Percentiles rank a stretch among this genome's conserved stretches.
These are phyloP conservation scores for Zaprionus kolodkinae DNA, from an alignment of 1,140 invertebrate species.

Conservation along the genomic window DNA sequence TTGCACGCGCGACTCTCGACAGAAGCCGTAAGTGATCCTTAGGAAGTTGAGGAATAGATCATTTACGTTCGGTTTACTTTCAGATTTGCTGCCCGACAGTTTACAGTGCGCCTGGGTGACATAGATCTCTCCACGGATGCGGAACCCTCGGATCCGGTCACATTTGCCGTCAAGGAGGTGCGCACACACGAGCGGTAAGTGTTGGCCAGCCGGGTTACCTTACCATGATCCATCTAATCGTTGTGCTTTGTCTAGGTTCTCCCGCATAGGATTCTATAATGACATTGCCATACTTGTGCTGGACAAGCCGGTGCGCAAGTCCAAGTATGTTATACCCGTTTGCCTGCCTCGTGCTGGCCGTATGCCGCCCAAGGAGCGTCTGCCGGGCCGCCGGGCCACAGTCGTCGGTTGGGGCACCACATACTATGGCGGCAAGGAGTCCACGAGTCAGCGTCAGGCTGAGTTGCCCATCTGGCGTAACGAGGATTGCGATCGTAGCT, in stretches of 20 bases:
- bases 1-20: slow-evolving; percentile 93
- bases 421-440: slow-evolving; percentile 93
- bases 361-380: slow-evolving; percentile 77
- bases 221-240: rapidly evolving
- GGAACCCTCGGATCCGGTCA: slow-evolving; percentile 91
- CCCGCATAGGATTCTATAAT: slow-evolving; percentile 94
- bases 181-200: slow-evolving; percentile 88
- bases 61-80: background rate
- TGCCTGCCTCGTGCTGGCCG: slow-evolving; percentile 88
- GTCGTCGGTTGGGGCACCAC: slow-evolving; percentile 97
- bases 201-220: background rate
- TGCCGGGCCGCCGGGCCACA: slow-evolving; percentile 87
- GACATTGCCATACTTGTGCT: slow-evolving; percentile 90
- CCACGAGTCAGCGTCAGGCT: slow-evolving; percentile 92
- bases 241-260: slow-evolving; percentile 86
- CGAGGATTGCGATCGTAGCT: slow-evolving; percentile 94
- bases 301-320: slow-evolving; percentile 89
- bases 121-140: slow-evolving; percentile 93
- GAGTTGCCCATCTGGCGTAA: slow-evolving; percentile 95
- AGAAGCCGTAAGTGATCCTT: slow-evolving; percentile 90
- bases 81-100: slow-evolving; percentile 93
- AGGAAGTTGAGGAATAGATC: background rate
- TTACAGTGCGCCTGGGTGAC: slow-evolving; percentile 94
- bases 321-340: slow-evolving; percentile 94
- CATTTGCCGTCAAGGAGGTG: slow-evolving; percentile 90